phyloP scores from a whole-genome alignment of 2,113 vertebrate species.

The Crotalus horridus region DNA sequence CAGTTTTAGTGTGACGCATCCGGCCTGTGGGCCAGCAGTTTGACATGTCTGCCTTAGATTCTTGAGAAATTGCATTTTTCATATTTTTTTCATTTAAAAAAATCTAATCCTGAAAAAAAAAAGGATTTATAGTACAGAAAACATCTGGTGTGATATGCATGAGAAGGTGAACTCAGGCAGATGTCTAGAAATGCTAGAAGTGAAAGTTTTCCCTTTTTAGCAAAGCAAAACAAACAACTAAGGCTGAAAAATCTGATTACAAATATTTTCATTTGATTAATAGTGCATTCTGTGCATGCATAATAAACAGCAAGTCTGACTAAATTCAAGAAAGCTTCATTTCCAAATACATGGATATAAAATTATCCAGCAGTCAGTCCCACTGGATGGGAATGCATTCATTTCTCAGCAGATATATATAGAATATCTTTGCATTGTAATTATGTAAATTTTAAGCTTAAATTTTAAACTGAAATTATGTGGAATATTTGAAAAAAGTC shows the following conservation, averaged over 20 bases:
- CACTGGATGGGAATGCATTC: background rate
- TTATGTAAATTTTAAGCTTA: background rate
- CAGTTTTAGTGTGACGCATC: too few relatives aligned
- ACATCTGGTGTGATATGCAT: background rate
- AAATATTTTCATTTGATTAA: background rate
- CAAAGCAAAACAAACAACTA: background rate
- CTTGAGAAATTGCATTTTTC: background rate
- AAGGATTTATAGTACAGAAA: background rate
- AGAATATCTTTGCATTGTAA: background rate
- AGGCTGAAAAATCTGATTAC: background rate
- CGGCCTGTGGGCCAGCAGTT: too few relatives aligned
- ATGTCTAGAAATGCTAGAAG: background rate
- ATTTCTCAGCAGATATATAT: background rate
- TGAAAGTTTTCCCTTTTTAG: background rate
- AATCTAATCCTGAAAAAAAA: background rate
- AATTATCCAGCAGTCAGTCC: background rate
- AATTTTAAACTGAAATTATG: background rate
- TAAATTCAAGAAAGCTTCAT: background rate
- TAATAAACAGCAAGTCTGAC: background rate
- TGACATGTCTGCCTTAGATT: background rate
- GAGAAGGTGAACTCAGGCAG: background rate
- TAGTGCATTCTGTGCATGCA: background rate
- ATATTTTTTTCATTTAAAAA: slow-evolving; percentile 2
- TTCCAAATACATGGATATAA: background rate
- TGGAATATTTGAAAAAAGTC: background rate